Percentiles rank a stretch among this genome's conserved stretches.
Conservation (phyloP, 2,113 vertebrate genomes). For the Alethe diademata region DNA sequence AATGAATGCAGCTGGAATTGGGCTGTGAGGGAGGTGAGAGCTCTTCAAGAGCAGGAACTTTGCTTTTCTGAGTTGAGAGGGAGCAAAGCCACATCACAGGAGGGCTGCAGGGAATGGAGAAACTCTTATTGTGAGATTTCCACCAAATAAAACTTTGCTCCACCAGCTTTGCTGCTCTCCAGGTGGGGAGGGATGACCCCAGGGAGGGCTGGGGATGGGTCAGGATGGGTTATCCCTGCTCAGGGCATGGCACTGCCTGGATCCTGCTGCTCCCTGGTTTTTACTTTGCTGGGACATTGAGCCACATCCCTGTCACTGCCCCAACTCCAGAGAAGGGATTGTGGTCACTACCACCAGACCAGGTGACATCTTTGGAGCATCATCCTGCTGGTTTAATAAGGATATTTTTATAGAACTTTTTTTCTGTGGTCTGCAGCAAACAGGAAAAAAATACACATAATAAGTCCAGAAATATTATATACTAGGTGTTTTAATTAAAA, state of each 20-base stretch:
- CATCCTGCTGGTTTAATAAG: background rate
- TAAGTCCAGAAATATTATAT: background rate
- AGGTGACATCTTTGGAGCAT: background rate
- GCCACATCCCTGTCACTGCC: background rate
- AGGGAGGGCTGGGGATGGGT: no score
- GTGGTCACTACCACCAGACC: background rate
- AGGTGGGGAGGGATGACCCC: background rate
- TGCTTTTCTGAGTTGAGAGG: background rate
- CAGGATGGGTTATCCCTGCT: background rate
- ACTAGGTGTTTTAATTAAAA: constrained; percentile 44
- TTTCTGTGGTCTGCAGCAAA: background rate
- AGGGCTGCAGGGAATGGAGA: no score
- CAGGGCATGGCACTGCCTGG: accelerated
- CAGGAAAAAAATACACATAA: background rate
- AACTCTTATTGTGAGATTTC: background rate
- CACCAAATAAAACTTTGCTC: background rate
- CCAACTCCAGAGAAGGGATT: background rate
- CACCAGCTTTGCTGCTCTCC: background rate
- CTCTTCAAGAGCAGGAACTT: background rate
- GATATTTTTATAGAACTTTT: background rate
- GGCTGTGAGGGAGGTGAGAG: background rate
- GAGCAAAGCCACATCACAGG: accelerated
- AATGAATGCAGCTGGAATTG: background rate
- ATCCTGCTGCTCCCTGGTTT: background rate
- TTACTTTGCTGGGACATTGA: background rate